These are phyloP conservation scores for Leptinotarsa texana DNA, from an alignment of 1,140 invertebrate genomes.

Conservation along the genomic window DNA sequence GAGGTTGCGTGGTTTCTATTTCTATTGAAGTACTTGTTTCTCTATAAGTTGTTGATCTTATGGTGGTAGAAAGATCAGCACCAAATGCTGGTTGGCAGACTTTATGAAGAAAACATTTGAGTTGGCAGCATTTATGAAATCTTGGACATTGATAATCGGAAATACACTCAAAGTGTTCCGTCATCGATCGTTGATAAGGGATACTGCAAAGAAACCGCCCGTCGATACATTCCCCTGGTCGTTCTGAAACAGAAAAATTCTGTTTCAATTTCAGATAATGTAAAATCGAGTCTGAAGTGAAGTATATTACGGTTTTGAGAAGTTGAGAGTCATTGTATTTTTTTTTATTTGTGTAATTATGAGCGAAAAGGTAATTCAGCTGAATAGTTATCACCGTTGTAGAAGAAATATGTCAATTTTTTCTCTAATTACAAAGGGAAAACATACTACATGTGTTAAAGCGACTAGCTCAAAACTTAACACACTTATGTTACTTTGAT, in stretches of 20 bases:
- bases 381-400: too few species aligned
- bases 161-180: neutral
- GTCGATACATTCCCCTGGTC: conserved; percentile 10
- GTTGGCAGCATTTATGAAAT: conserved; percentile 15
- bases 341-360: too few species aligned
- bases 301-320: too few species aligned
- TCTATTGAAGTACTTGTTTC: neutral
- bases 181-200: neutral
- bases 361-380: too few species aligned
- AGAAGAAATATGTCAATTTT: too few species aligned
- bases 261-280: neutral
- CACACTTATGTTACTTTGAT: too few species aligned
- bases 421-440: too few species aligned
- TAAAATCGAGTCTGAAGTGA: too few species aligned
- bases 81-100: conserved; percentile 6
- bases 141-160: conserved; percentile 17
- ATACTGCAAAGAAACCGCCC: neutral
- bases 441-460: too few species aligned
- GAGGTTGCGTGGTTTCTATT: neutral
- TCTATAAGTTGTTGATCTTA: neutral
- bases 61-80: neutral
- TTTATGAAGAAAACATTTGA: conserved; percentile 12
- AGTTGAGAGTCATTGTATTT: too few species aligned
- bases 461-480: too few species aligned
- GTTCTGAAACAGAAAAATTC: neutral